Conservation (phyloP, 2,888 invertebrate species). For the Napeogenes inachia region DNA sequence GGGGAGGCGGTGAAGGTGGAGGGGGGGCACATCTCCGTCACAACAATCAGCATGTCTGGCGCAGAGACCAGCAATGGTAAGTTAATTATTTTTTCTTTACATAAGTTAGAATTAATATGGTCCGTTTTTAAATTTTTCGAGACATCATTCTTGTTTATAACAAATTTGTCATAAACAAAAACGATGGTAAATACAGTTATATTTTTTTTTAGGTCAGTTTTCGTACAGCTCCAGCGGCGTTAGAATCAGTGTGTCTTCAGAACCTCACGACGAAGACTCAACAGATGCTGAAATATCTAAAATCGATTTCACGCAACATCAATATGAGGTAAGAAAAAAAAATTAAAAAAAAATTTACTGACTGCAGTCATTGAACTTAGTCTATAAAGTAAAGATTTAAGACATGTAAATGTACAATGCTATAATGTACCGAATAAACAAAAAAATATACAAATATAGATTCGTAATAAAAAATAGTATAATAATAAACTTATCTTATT, state of each 20-base stretch:
- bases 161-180: too few relatives aligned
- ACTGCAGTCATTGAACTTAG: too few relatives aligned
- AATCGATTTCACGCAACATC: constrained; percentile 82
- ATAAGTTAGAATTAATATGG: too few relatives aligned
- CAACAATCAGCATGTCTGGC: constrained; percentile 85
- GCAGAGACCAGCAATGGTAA: constrained; percentile 78
- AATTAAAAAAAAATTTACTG: background rate
- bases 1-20: constrained; percentile 71
- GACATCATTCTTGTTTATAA: too few relatives aligned
- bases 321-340: constrained; percentile 54
- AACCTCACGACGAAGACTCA: constrained; percentile 80
- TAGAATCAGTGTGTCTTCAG: constrained; percentile 77
- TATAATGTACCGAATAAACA: too few relatives aligned
- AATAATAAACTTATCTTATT: too few relatives aligned
- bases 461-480: too few relatives aligned
- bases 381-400: too few relatives aligned
- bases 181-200: too few relatives aligned
- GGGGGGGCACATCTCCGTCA: constrained; percentile 84
- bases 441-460: too few relatives aligned
- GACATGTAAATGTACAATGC: too few relatives aligned
- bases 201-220: constrained; percentile 62
- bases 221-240: constrained; percentile 73
- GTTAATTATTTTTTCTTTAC: constrained; percentile 23
- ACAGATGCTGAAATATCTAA: constrained; percentile 88
- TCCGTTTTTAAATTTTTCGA: too few relatives aligned